phyloP scores from a whole-genome alignment of 2,888 invertebrate genomes.

The Lithophane ornitopus region DNA sequence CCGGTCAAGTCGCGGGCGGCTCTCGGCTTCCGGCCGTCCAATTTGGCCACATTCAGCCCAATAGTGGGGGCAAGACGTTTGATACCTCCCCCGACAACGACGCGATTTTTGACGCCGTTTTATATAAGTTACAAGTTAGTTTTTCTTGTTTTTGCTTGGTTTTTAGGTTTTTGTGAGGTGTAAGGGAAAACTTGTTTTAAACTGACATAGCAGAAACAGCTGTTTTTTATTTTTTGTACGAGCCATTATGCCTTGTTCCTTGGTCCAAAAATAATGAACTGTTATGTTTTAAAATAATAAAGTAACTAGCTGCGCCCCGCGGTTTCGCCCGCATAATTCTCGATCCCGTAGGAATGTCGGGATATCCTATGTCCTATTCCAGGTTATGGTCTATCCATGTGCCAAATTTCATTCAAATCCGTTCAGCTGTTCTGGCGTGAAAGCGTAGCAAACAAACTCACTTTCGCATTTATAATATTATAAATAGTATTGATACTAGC shows the following conservation, averaged over 20 bases:
- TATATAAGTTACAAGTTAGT: constrained; percentile 24
- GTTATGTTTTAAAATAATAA: neutral
- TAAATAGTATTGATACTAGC: too few species aligned
- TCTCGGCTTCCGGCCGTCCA: constrained; percentile 87
- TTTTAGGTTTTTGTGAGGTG: too few species aligned
- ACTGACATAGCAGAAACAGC: neutral
- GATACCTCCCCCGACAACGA: constrained; percentile 68
- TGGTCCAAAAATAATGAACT: neutral
- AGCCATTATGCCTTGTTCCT: neutral
- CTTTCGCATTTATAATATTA: too few species aligned
- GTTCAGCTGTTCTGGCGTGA: too few species aligned
- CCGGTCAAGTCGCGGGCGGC: constrained; percentile 90
- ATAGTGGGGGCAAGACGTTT: constrained; percentile 82
- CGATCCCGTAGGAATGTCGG: too few species aligned
- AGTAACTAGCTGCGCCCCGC: too few species aligned
- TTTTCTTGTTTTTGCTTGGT: constrained; percentile 1
- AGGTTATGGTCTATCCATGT: too few species aligned
- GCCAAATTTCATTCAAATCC: too few species aligned
- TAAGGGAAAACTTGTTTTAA: neutral
- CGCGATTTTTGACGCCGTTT: constrained; percentile 41
- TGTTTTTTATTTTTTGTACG: neutral
- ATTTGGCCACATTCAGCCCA: constrained; percentile 89
- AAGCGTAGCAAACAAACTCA: too few species aligned
- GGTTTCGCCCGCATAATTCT: too few species aligned
- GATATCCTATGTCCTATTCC: too few species aligned